Base-by-base conservation (phyloP, 2,113 vertebrate genomes). In the Prietella phreatophila region DNA sequence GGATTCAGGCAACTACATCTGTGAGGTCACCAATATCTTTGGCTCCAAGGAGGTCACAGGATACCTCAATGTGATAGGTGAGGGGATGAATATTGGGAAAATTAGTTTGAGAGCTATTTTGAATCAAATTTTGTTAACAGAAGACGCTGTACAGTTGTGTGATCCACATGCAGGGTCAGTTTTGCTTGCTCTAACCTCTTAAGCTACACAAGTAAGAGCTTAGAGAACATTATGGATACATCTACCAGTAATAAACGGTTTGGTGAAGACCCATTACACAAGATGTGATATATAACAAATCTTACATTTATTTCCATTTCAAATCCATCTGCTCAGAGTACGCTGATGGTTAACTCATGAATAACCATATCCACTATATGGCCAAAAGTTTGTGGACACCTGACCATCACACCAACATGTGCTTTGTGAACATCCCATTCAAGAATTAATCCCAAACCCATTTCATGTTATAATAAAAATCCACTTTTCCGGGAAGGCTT, bases 11-110 rank as follows among this genome's bases (percentile, higher is more conserved):
- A 97, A 96, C 92, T 99, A 99, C 94, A 97, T 99, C 91, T 99
- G 98, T 78, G 98, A 99, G 93, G 97, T 99, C 93, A 99, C 97
- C 92, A 99, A 99, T 94, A 99, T 97, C 93, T 99, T 99, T 0
- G 98, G 98, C 87, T 99, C 97, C 2, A 96, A 97, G 87, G 98
- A 99, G 94, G 97, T 97, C 94, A 97, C 97, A 0, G 98, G 97
- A 89, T 96, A 96, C 93, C 96, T 99, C 92, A 97, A 95, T 0
- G 95, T 99, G 90, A 97, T 99, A 17, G 98, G 98, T 99, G 92
- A 91, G 92, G n/a, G 61, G 55, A 85, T 22, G 87, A 20, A 85
- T 42, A 84, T 14, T 80, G 67, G 67, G 82, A 85, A 88, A 73
- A 42, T 11, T 39, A 39, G 13, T 2, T 39, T 42, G 14, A 69